phyloP scores from a whole-genome alignment of 2,113 vertebrate genomes.

The Uria aalge region DNA sequence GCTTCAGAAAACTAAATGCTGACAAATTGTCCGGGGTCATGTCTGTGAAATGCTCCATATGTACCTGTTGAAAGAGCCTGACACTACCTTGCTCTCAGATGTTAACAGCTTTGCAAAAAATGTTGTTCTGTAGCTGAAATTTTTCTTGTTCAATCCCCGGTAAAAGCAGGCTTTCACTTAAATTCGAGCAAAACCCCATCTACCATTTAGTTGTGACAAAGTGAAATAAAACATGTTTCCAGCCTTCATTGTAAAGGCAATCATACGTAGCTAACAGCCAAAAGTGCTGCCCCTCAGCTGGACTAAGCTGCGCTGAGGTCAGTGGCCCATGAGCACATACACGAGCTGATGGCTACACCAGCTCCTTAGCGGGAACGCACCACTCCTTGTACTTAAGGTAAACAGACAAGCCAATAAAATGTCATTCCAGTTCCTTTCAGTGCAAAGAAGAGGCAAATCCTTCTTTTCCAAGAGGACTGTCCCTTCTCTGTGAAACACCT shows the following conservation, averaged over 20 bases:
- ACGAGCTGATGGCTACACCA: not conserved
- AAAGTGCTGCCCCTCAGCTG: not conserved
- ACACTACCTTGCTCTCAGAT: not conserved
- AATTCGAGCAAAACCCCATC: not conserved
- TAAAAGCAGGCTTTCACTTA: not conserved
- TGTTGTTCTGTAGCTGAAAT: not conserved
- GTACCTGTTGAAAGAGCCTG: not conserved
- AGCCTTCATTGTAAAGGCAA: not conserved
- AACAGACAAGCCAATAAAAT: not conserved
- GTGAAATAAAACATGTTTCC: not conserved
- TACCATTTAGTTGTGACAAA: not conserved
- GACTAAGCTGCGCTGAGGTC: rapidly evolving
- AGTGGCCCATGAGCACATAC: rapidly evolving
- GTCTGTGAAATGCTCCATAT: not conserved
- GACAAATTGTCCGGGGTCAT: not conserved
- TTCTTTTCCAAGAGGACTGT: not conserved
- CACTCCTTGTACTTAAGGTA: not conserved
- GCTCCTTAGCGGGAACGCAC: rapidly evolving
- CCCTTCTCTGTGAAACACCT: not conserved
- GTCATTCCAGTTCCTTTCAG: not conserved
- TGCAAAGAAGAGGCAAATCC: not conserved
- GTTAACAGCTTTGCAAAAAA: not conserved
- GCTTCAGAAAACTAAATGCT: not conserved
- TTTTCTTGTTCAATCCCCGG: not conserved
- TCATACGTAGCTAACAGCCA: not conserved